Evolutionary conservation across 1,140 invertebrate genomes (phyloP).

Genomic region (Drusus annulatus): DNA sequence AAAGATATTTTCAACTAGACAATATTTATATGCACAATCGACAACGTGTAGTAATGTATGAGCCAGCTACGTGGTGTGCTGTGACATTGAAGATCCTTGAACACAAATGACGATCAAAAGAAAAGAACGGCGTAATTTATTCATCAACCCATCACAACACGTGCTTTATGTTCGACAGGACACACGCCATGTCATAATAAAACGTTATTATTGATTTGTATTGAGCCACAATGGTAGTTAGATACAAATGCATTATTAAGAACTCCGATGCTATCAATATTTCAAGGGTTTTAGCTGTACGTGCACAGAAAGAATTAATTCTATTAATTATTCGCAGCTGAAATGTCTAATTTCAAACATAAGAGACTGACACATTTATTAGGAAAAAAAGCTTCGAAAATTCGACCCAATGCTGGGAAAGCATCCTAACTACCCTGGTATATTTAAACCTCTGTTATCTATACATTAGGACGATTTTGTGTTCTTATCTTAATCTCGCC

Average conservation of each 20-base stretch:
- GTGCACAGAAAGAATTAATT: too few relatives aligned
- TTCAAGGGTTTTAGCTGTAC: too few relatives aligned
- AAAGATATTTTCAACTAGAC: too few relatives aligned
- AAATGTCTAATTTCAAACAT: not conserved
- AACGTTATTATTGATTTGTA: slow-evolving; percentile 4
- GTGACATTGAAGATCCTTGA: slow-evolving; percentile 24
- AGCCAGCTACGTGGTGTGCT: not conserved
- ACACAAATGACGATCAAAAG: slow-evolving; percentile 6
- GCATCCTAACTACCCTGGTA: too few relatives aligned
- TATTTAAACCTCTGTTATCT: too few relatives aligned
- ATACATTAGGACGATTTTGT: too few relatives aligned
- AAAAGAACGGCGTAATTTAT: slow-evolving; percentile 19
- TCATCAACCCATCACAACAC: not conserved
- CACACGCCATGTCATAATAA: not conserved
- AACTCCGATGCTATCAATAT: too few relatives aligned
- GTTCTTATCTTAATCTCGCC: too few relatives aligned
- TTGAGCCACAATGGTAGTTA: not conserved
- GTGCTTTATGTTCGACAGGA: not conserved
- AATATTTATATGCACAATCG: too few relatives aligned
- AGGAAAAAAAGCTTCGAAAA: too few relatives aligned
- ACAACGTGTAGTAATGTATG: not conserved
- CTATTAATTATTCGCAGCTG: slow-evolving; percentile 22
- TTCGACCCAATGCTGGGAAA: too few relatives aligned
- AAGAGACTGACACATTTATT: too few relatives aligned
- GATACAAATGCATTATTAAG: not conserved